Evolutionary conservation across 2,888 invertebrate genomes (phyloP), one percentile per base, ranked within the genome.

Genomic region (Cataglyphis albicans): DNA sequence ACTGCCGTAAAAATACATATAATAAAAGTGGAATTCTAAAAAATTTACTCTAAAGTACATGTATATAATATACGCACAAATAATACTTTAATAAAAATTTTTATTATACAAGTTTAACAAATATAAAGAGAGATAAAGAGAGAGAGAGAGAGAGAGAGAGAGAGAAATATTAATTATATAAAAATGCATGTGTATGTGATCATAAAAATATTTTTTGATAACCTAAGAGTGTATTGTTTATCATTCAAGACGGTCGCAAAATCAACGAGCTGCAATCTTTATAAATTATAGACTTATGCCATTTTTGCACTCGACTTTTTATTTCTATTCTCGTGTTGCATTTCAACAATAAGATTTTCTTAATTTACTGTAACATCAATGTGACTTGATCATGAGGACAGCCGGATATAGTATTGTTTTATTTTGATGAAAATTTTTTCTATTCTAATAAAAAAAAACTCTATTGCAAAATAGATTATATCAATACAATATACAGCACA

Each of bases 401-500:
- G 10, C 12, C 44, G 32, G 15, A 32, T 32, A 18, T 75, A 18
- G 35, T 29, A 55, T 29, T 64, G 55, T 38, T 44, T n/a, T 65
- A 64, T 12, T 65, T 21, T 4, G 6, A 68, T 25, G 21, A 76
- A 55, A n/a, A 15, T 41, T 6, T 21, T 55, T 35, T 29, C 29
- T 29, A 12, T 7, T 21, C 29, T 18, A 38, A 38, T 70, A 25
- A 55, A 68, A 7, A 55, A 68, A 7, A 52, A 1, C 7, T 25
- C 21, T 57, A 57, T 55, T 41, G 18, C n/a, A 4, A 38, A 48
- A 64, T 65, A 41, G 9, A 21, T 29, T 75, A 81, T 18, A 21
- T 63, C 72, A 70, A 70, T 57, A 41, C 65, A 29, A 21, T 61
- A 55, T 61, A 78, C 38, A 38, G 9, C 38, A 21, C 21, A 32